Base-by-base conservation (phyloP, 2,888 invertebrate genomes). In the Lycaena phlaeas region DNA sequence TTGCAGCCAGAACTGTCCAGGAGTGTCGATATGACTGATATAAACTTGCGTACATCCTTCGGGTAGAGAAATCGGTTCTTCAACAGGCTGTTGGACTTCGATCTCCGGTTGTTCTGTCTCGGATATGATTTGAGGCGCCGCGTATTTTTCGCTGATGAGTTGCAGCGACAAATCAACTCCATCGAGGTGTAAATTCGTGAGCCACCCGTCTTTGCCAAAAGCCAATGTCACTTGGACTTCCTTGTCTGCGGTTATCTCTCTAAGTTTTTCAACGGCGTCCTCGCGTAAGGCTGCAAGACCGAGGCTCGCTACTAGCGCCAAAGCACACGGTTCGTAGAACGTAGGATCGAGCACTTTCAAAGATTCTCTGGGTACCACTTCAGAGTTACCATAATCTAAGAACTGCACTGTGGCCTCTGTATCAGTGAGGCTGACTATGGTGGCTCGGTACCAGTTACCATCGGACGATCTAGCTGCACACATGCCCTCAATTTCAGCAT, bases 1-100 rank as follows among this genome's bases (percentile, higher is more conserved):
- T 60, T 93, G 92, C 7, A 93, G 71, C 86, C 92, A 94, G 68
- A 94, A 92, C 51, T 91, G 89, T 26, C 88, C 89, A 0, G 93
- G 93, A 30, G 88, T 88, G 59, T 93, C 92, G n/a, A 89, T 87
- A 52, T 93, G 93, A 46, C 90, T 86, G 18, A 93, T 87, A 48
- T 82, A 79, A 0, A 89, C 89, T 40, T 82, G 78, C 0, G 69
- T 62, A 50, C 76, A 75, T 18, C 70, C 84, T 5, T 55, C 53
- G 0, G 82, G 82, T 1, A 73, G 47, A 0, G 76, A 68, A 3
- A 65, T 49, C 0, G 72, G 72, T 44, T 77, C 77, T 12, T 57
- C 61, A 0, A 52, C 46, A 0, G 57, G 44, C 7, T 67, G 56
- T 26, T 55, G 66, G 1, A 50, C 49, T 3, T 66, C 70, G 4